phyloP scores from a whole-genome alignment of 2,888 invertebrate species.

The Nesidiocoris tenuis region DNA sequence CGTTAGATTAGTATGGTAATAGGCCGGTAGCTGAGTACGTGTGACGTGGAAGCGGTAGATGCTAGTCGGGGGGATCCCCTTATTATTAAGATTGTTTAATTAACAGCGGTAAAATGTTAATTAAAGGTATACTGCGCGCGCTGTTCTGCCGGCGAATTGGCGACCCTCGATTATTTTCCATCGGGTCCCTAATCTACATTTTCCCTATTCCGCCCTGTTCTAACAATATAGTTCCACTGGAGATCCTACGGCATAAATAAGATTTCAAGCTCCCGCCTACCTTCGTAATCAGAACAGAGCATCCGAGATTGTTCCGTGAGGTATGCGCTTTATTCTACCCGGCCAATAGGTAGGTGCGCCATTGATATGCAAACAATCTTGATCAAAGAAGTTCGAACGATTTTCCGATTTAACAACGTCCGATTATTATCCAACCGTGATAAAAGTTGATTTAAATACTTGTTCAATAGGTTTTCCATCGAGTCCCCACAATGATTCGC shows the following conservation, averaged over 20 bases:
- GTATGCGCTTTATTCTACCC: neutral
- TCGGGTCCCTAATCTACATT: neutral
- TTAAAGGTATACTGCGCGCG: conserved; percentile 16
- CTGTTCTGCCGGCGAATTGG: neutral
- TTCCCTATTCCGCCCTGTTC: neutral
- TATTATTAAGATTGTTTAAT: conserved; percentile 40
- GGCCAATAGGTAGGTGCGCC: neutral
- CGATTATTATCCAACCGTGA: no score
- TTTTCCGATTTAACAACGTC: no score
- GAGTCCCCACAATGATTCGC: no score
- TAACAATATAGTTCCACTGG: neutral
- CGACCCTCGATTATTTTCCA: neutral
- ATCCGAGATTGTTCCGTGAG: neutral
- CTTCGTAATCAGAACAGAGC: neutral
- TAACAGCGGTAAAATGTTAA: conserved; percentile 34
- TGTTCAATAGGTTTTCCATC: no score
- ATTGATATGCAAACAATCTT: no score
- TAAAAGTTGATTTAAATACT: no score
- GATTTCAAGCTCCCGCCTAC: neutral
- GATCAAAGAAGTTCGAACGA: no score
- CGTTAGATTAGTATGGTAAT: conserved; percentile 34
- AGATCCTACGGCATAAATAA: neutral
- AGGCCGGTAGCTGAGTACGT: neutral
- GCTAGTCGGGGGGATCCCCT: conserved; percentile 16
- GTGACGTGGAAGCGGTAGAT: neutral